Percentiles rank a stretch among this genome's conserved stretches.
Conservation (phyloP, 1,140 invertebrate genomes). For the Papilio aristodemus region DNA sequence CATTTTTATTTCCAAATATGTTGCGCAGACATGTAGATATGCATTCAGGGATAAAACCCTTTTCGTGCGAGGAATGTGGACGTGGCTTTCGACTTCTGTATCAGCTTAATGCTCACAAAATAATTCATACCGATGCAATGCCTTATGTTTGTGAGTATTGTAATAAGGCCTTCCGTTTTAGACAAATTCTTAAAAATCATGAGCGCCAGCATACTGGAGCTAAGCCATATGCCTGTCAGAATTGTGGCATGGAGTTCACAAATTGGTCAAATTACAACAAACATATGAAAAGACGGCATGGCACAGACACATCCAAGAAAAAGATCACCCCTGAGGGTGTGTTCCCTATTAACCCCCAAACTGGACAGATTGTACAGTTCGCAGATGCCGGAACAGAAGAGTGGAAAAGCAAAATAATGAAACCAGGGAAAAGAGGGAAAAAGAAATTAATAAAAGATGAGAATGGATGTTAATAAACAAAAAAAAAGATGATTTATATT, state of each 20-base stretch:
- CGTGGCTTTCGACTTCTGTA: conserved; percentile 84
- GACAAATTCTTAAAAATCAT: conserved; percentile 85
- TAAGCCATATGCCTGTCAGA: conserved; percentile 82
- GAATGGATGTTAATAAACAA: conserved; percentile 34
- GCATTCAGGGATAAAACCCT: conserved; percentile 86
- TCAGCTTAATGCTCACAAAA: conserved; percentile 63
- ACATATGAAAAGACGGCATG: conserved; percentile 87
- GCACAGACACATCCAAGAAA: conserved; percentile 73
- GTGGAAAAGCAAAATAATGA: conserved; percentile 66
- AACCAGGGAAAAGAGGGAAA: conserved; percentile 51
- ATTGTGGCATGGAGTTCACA: conserved; percentile 86
- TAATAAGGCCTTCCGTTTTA: conserved; percentile 86
- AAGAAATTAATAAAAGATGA: conserved; percentile 52
- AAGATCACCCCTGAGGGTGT: conserved; percentile 68
- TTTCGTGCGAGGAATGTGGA: conserved; percentile 88
- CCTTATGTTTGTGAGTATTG: conserved; percentile 88
- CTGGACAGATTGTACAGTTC: conserved; percentile 57
- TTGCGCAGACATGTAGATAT: conserved; percentile 82
- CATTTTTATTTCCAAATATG: conserved; percentile 64
- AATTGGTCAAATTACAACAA: conserved; percentile 90
- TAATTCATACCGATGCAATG: conserved; percentile 92
- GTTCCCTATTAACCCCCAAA: conserved; percentile 62
- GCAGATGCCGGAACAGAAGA: conserved; percentile 55
- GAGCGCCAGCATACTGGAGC: conserved; percentile 84
- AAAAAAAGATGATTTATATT: conserved; percentile 13